Percentiles rank a stretch among this genome's conserved stretches.
Conservation (phyloP, 2,888 invertebrate species). For the Pantelozetes paolii region DNA sequence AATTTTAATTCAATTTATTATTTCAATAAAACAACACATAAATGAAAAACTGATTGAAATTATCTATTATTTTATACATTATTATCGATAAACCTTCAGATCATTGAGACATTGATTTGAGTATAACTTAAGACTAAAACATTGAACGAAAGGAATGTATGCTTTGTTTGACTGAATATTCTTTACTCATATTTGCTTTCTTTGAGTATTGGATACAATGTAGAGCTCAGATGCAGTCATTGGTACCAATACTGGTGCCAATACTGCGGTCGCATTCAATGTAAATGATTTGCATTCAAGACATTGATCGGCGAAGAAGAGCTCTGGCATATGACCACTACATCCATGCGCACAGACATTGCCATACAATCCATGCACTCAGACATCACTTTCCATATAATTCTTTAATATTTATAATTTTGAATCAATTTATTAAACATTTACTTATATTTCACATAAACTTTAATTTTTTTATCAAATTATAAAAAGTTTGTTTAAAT, state of each 20-base stretch:
- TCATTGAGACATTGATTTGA: neutral
- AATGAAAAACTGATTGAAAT: neutral
- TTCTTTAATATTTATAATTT: neutral
- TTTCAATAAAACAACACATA: neutral
- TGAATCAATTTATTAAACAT: neutral
- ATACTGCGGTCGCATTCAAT: constrained; percentile 21
- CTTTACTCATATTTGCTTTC: neutral
- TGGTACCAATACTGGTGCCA: constrained; percentile 7
- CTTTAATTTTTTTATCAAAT: neutral
- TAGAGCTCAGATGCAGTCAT: neutral
- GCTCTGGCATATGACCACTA: neutral
- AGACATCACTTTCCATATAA: neutral
- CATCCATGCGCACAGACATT: constrained; percentile 24
- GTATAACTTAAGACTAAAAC: neutral
- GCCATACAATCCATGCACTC: neutral
- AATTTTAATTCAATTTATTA: neutral
- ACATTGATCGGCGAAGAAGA: constrained; percentile 37
- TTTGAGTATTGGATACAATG: neutral
- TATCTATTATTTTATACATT: neutral
- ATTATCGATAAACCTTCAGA: neutral
- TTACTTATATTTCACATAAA: neutral
- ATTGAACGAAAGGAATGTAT: neutral
- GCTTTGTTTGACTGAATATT: neutral
- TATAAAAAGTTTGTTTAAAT: too few relatives aligned
- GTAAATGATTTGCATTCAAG: constrained; percentile 18